Conservation (phyloP, 2,888 invertebrate species). For the Ochropleura plecta region DNA sequence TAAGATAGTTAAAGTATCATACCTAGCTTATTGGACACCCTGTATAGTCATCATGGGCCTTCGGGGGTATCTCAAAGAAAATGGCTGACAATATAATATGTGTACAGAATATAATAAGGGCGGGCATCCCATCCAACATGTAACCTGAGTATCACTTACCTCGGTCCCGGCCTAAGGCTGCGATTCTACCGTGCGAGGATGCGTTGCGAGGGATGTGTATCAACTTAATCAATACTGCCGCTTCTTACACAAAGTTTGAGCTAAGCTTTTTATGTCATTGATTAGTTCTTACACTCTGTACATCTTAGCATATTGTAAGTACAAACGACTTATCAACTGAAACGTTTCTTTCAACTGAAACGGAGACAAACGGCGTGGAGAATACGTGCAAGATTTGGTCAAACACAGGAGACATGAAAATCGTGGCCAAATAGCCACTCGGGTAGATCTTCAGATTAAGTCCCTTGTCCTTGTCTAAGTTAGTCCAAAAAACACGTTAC, state of each 20-base stretch:
- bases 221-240: not conserved
- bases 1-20: conserved; percentile 39
- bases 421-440: not conserved
- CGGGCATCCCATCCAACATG: conserved; percentile 29
- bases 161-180: conserved; percentile 25
- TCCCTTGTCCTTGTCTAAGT: too few relatives aligned
- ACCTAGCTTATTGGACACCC: conserved; percentile 47
- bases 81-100: conserved; percentile 55
- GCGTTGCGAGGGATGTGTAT: not conserved
- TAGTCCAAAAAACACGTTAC: too few relatives aligned
- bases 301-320: not conserved
- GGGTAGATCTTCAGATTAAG: too few relatives aligned
- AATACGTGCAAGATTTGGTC: not conserved
- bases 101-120: conserved; percentile 61
- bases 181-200: not conserved
- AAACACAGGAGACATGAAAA: not conserved
- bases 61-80: conserved; percentile 50
- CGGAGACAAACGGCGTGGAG: not conserved
- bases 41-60: conserved; percentile 25
- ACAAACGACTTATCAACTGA: too few relatives aligned
- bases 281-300: not conserved
- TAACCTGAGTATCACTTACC: conserved; percentile 48
- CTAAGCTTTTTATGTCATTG: not conserved
- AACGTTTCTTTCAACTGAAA: not conserved
- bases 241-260: not conserved